phyloP scores from a whole-genome alignment of 2,797 vertebrate species.

The Chiloscyllium punctatum region DNA sequence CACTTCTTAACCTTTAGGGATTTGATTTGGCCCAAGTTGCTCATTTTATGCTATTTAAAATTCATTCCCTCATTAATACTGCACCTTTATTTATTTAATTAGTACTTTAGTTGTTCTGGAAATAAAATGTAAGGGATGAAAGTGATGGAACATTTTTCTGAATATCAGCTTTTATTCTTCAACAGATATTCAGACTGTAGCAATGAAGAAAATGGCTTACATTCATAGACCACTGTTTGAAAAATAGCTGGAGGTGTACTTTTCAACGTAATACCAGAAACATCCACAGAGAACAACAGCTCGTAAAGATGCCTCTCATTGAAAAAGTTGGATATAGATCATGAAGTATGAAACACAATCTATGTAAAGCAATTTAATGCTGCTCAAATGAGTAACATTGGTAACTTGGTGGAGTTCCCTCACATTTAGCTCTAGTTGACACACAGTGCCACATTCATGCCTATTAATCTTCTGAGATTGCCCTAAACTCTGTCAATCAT shows the following conservation, averaged over 20 bases:
- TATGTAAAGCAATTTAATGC: constrained; percentile 36
- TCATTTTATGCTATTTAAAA: neutral
- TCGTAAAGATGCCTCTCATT: neutral
- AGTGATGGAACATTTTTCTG: neutral
- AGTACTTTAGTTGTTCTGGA: neutral
- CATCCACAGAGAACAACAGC: neutral
- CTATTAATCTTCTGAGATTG: constrained; percentile 52
- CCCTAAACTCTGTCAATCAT: constrained; percentile 58
- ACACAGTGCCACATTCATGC: constrained; percentile 43
- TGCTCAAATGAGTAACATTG: constrained; percentile 46
- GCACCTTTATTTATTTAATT: constrained; percentile 6
- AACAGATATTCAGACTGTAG: neutral
- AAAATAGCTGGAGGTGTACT: neutral
- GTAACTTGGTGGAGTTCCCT: constrained; percentile 50
- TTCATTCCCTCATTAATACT: neutral
- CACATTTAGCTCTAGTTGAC: constrained; percentile 67
- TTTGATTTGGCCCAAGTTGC: neutral
- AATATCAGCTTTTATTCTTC: neutral
- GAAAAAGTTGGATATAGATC: neutral
- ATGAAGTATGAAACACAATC: neutral
- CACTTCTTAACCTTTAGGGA: neutral
- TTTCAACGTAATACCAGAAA: neutral
- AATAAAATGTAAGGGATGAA: neutral
- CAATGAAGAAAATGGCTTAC: neutral
- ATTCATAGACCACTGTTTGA: neutral